Evolutionary conservation across 1,140 invertebrate species (phyloP).

Genomic region (Drosophila ogumai): DNA sequence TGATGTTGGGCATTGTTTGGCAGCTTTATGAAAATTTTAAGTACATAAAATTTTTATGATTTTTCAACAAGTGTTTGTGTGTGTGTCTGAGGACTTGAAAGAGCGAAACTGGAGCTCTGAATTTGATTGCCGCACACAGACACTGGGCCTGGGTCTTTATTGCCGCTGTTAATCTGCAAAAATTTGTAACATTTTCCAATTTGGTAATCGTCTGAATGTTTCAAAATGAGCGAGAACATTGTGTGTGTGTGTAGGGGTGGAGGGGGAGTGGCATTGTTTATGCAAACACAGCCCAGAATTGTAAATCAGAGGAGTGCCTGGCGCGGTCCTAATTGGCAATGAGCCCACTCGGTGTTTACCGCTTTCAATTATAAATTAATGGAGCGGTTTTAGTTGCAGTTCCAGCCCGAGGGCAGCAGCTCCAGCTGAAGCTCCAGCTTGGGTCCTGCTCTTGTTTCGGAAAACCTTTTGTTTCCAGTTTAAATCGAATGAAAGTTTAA

Average conservation of each 20-base stretch:
- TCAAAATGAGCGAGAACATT: conserved; percentile 26
- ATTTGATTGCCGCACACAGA: conserved; percentile 56
- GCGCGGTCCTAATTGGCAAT: conserved; percentile 24
- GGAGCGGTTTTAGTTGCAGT: conserved; percentile 27
- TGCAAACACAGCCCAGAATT: conserved; percentile 30
- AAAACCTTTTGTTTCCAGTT: conserved; percentile 1
- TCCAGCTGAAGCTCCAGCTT: not conserved
- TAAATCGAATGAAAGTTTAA: too few species aligned
- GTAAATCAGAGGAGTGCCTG: conserved; percentile 13
- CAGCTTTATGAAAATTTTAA: conserved; percentile 69
- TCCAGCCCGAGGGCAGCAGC: not conserved
- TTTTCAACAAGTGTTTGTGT: conserved; percentile 57
- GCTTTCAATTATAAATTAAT: conserved; percentile 28
- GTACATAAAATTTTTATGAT: conserved; percentile 72
- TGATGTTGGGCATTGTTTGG: conserved; percentile 59
- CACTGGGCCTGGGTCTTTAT: conserved; percentile 36
- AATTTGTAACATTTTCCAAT: conserved; percentile 57
- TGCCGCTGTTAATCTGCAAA: conserved; percentile 49
- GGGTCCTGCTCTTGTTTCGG: too few species aligned
- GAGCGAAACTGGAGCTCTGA: conserved; percentile 26
- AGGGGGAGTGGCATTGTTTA: conserved; percentile 5
- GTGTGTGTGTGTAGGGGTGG: not conserved
- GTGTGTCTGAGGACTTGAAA: conserved; percentile 4
- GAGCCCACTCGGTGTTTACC: conserved; percentile 12
- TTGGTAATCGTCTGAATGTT: conserved; percentile 47